Evolutionary conservation across 2,797 vertebrate genomes (phyloP), one percentile per base, ranked within the genome.

Genomic region (Sus cebifrons): DNA sequence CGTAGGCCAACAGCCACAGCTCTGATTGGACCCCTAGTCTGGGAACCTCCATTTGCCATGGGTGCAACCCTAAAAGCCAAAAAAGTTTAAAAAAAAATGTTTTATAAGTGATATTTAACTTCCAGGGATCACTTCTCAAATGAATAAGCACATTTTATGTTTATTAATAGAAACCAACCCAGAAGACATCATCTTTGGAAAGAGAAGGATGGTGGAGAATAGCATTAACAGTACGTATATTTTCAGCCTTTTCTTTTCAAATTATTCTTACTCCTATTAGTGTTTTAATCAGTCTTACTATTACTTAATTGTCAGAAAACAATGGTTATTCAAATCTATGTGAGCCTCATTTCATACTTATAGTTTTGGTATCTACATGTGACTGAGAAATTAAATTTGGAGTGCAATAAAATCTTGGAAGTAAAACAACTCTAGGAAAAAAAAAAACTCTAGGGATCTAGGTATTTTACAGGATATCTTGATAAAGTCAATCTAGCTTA

Each of bases 151-250:
- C 25, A 18, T 95, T 86, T 67, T 96, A 0, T 96, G 73, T 94
- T 97, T 97, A 29, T 94, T 95, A 81, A 83, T 94, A 95, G 44
- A 98, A 97, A 68, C 56, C 86, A 78, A 27, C 0, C 21, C 13
- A 88, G 94, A 99, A 98, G 96, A 91, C 91, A 91, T 74, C 73
- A 86, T 62, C 75, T 79, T 94, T 96, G 68, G 74, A 98, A 78
- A 97, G 98, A 97, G 98, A 98, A 86, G 91, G 93, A 65, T 99
- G 98, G 98, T 99, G 98, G 99, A 98, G 98, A 94, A 93, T 89
- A 68, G 86, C 97, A 3, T 86, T 99, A 92, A 99, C 97, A 98
- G 98, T 99, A 98, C 95, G 98, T 97, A 94, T 85, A 13, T 91
- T 93, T 94, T 79, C 56, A 73, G 67, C 71, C 71, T 78, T 83